These are phyloP conservation scores for Hydrozoanthus gracilis DNA, from an alignment of 92 coral and sea anemone species.

Conservation along the genomic window DNA sequence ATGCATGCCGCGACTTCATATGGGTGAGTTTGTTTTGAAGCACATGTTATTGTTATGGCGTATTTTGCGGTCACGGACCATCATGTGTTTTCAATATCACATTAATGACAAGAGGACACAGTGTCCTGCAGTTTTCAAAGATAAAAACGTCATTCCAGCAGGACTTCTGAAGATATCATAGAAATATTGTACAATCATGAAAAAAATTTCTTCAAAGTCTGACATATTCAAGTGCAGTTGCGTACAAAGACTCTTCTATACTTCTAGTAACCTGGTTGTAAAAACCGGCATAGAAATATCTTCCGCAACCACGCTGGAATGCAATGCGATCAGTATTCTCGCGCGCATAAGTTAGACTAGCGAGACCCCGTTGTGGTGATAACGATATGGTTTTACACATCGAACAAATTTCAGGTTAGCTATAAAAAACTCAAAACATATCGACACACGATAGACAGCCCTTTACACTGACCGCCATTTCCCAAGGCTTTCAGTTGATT, in stretches of 20 bases:
- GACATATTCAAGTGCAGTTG: not conserved
- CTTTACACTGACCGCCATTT: no score
- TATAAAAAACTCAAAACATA: no score
- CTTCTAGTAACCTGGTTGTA: not conserved
- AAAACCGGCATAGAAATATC: not conserved
- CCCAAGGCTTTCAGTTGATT: no score
- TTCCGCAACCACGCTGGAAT: not conserved
- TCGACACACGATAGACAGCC: no score
- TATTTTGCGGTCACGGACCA: constrained; percentile 19
- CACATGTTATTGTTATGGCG: constrained; percentile 28
- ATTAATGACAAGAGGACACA: not conserved
- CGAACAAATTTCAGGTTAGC: no score
- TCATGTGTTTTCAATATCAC: constrained; percentile 20
- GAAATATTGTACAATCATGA: not conserved
- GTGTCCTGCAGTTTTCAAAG: not conserved
- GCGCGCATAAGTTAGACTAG: not conserved
- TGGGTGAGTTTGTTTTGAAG: not conserved
- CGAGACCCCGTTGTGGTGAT: no score
- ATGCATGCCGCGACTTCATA: not conserved
- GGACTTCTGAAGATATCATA: not conserved
- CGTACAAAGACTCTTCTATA: not conserved
- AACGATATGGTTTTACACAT: no score
- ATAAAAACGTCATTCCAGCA: not conserved
- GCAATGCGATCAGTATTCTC: not conserved
- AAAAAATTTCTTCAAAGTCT: not conserved